Base-by-base conservation (phyloP, 2,797 vertebrate species). In the Orientallactaga sibirica region DNA sequence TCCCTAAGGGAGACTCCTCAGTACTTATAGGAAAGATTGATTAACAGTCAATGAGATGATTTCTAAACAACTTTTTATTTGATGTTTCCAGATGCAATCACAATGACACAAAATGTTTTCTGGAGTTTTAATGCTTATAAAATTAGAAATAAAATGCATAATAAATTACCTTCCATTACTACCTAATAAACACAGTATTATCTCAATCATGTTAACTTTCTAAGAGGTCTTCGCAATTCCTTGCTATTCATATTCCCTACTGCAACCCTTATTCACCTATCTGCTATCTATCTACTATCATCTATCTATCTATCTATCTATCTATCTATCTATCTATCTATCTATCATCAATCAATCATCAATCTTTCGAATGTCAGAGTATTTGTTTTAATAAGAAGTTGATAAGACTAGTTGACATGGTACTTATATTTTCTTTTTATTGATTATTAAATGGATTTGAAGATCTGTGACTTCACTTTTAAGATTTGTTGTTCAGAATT, bases 171-270 rank as follows among this genome's bases (percentile, higher is more conserved):
- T 76, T n/a, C 7, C 4, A 8, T 12, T 2, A 20, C 0, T 66
- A 52, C 2, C 52, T 48, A n/a, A 16, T 15, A 67, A 61, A 14
- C 22, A 76, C 2, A 3, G 0, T 66, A 6, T 83, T 8, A 8
- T 18, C 6, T 10, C 19, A 22, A n/a, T 62, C 15, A 76, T 14
- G 48, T 64, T 10, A 33, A 25, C 14, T 84, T 16, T 9, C 3
- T 62, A 77, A 74, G 27, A 14, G 18, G 2, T 29, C 33, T 29
- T 20, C 5, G 62, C 9, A 33, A 25, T 70, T 33, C 3, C 29
- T 7, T 5, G 1, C 7, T 33, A 3, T 29, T 18, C 27, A 25
- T 24, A 9, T 4, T 43, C 0, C 29, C 15, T 37, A 33, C 2
- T 0, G 0, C 22, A 92, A 14, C 0, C 4, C n/a, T 24, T 58